Percentiles rank a stretch among this genome's conserved stretches.
These are phyloP conservation scores for Pocillopora meandrina DNA, from an alignment of 92 coral and sea anemone species.

Conservation along the genomic window DNA sequence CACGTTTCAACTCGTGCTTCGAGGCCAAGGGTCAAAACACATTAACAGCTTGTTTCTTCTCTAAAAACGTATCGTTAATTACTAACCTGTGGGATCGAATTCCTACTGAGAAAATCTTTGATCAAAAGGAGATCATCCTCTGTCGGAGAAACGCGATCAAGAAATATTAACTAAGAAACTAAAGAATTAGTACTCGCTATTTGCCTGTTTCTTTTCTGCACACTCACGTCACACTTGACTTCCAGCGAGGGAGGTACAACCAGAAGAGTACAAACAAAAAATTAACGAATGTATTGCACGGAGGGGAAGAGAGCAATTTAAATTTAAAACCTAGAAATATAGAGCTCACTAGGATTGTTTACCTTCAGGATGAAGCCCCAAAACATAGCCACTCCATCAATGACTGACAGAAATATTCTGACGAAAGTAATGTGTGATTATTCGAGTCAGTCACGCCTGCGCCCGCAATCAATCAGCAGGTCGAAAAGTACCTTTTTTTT, in stretches of 20 bases:
- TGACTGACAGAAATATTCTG: too few species aligned
- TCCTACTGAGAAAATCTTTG: background rate
- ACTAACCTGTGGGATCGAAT: background rate
- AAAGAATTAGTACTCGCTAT: background rate
- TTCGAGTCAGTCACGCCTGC: too few species aligned
- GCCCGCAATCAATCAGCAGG: too few species aligned
- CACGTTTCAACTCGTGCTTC: background rate
- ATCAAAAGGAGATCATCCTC: background rate
- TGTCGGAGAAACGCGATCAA: background rate
- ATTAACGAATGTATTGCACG: background rate
- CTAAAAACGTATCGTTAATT: background rate
- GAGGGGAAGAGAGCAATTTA: background rate
- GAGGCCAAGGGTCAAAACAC: background rate
- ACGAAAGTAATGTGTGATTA: too few species aligned
- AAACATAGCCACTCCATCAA: background rate
- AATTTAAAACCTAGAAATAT: background rate
- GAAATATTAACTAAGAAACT: background rate
- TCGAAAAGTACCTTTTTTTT: too few species aligned
- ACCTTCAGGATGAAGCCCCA: background rate
- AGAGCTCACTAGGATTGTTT: background rate
- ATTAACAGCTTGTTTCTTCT: background rate
- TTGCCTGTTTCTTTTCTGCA: background rate
- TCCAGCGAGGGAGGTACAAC: background rate
- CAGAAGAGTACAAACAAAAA: background rate
- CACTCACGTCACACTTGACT: background rate